Conservation (phyloP, 2,113 vertebrate genomes). For the Xenopus tropicalis region UCB_Xtro_10.0 CM004450.2:102197001-102197500, state of each 20-base stretch:
- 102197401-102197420: not conserved
- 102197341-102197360: constrained; percentile 18
- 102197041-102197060: too few relatives aligned
- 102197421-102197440: constrained; percentile 13
- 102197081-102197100: too few relatives aligned
- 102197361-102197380: constrained; percentile 23
- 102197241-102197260: constrained; percentile 14
- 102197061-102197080: too few relatives aligned
- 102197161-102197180: not conserved
- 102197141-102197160: not conserved
- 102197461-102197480: not conserved
- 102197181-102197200: constrained; percentile 6
- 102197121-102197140: too few relatives aligned
- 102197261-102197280: not conserved
- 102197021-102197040: too few relatives aligned
- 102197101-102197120: too few relatives aligned
- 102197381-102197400: constrained; percentile 6
- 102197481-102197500: too few relatives aligned
- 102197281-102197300: constrained; percentile 10
- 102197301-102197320: constrained; percentile 1
- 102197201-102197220: not conserved
- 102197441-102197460: not conserved
- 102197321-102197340: constrained; percentile 5
- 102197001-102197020: too few relatives aligned
- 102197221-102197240: not conserved